phyloP scores from a whole-genome alignment of 2,113 vertebrate species.

The Trogon surrucura region DNA sequence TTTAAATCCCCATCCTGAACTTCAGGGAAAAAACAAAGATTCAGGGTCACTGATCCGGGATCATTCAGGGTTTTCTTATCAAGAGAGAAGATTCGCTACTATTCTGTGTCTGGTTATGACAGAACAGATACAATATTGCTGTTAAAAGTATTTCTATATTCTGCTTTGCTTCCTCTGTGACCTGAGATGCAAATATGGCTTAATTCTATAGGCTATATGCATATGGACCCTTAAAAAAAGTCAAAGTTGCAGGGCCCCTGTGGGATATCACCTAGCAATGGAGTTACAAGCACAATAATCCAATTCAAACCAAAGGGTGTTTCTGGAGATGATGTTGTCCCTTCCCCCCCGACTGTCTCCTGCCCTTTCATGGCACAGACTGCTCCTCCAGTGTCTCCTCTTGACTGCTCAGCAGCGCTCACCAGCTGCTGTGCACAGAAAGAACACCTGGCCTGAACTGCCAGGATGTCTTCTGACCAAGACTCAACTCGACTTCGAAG shows the following conservation, averaged over 20 bases:
- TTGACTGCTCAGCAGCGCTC: background rate
- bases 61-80: background rate
- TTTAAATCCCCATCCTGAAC: background rate
- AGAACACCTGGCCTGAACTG: background rate
- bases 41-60: background rate
- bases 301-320: background rate
- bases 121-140: background rate
- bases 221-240: background rate
- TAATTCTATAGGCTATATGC: background rate
- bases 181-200: background rate
- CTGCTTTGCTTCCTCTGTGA: background rate
- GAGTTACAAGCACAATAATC: background rate
- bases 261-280: background rate
- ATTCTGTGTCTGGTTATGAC: background rate
- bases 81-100: background rate
- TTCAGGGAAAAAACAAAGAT: background rate
- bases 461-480: background rate
- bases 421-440: background rate
- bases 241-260: background rate
- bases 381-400: background rate
- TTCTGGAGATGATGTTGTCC: background rate
- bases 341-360: accelerated
- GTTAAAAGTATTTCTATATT: background rate
- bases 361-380: background rate
- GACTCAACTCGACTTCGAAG: background rate